phyloP scores from a whole-genome alignment of 2,113 vertebrate genomes.

The Alouatta palliata region DNA sequence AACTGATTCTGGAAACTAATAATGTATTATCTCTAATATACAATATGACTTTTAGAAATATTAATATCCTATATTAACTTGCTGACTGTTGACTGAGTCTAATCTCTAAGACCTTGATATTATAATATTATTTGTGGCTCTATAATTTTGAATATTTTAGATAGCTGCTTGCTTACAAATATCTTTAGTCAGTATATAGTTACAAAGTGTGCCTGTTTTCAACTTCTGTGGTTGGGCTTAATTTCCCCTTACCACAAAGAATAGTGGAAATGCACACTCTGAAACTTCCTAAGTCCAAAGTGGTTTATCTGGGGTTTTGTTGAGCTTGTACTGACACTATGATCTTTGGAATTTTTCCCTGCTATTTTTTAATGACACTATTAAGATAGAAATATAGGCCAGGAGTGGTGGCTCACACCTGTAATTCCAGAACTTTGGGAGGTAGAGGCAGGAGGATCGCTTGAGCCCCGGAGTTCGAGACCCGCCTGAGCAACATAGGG shows the following conservation, averaged over 20 bases:
- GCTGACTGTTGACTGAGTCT: not conserved
- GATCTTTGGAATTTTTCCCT: conserved; percentile 7
- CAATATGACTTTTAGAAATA: conserved; percentile 31
- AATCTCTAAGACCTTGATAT: not conserved
- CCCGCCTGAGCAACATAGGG: no score
- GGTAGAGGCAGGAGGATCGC: no score
- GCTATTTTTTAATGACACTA: not conserved
- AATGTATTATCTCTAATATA: not conserved
- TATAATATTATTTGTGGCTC: conserved; percentile 28
- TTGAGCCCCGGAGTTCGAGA: no score
- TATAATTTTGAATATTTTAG: conserved; percentile 49
- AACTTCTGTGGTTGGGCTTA: conserved; percentile 45
- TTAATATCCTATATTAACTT: not conserved
- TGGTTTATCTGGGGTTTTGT: conserved; percentile 49
- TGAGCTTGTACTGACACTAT: conserved; percentile 37
- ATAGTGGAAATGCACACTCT: not conserved
- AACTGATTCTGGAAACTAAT: conserved; percentile 10
- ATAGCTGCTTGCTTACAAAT: conserved; percentile 53
- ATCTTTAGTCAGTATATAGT: conserved; percentile 27
- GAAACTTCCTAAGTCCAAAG: not conserved
- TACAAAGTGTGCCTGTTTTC: not conserved
- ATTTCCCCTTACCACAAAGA: conserved; percentile 14
- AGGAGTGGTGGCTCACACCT: no score
- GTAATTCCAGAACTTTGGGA: no score
- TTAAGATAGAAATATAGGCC: conserved; percentile 13